phyloP scores from a whole-genome alignment of 2,888 invertebrate genomes.

The Alloplasta piceator region DNA sequence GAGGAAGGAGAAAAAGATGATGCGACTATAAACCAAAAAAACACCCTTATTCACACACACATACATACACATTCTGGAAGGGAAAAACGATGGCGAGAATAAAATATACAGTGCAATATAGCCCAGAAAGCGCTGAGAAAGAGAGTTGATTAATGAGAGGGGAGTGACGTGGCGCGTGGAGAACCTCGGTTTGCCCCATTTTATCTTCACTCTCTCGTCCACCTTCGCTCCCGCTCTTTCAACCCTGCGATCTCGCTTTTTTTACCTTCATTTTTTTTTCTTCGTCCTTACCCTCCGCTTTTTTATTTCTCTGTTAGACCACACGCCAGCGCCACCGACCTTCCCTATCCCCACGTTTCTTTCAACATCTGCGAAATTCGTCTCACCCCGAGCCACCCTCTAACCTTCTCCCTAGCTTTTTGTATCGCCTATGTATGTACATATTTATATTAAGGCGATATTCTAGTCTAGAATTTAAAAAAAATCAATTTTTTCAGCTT shows the following conservation, averaged over 20 bases:
- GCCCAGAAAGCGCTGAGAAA: slow-evolving; percentile 49
- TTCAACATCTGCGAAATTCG: slow-evolving; percentile 34
- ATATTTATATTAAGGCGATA: too few species aligned
- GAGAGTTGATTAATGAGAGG: slow-evolving; percentile 80
- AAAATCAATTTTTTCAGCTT: too few species aligned
- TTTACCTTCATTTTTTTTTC: slow-evolving; percentile 14
- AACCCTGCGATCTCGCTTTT: slow-evolving; percentile 37
- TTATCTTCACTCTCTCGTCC: slow-evolving; percentile 64
- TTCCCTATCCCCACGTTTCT: slow-evolving; percentile 20
- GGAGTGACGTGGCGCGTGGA: slow-evolving; percentile 78
- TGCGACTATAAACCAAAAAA: slow-evolving; percentile 19
- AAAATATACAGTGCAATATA: slow-evolving; percentile 31
- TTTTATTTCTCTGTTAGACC: slow-evolving; percentile 51
- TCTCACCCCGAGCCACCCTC: slow-evolving; percentile 59
- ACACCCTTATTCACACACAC: too few species aligned
- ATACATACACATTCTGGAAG: neutral
- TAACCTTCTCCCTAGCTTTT: slow-evolving; percentile 31
- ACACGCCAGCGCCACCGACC: slow-evolving; percentile 16
- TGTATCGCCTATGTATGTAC: too few species aligned
- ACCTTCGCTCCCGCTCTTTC: slow-evolving; percentile 38
- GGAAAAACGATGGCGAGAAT: slow-evolving; percentile 50
- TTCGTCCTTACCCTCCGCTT: slow-evolving; percentile 22
- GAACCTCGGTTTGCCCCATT: slow-evolving; percentile 74
- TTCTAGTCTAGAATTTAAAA: too few species aligned
- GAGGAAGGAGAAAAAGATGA: slow-evolving; percentile 35